phyloP scores from a whole-genome alignment of 2,797 vertebrate species.

The Parambassis ranga region DNA sequence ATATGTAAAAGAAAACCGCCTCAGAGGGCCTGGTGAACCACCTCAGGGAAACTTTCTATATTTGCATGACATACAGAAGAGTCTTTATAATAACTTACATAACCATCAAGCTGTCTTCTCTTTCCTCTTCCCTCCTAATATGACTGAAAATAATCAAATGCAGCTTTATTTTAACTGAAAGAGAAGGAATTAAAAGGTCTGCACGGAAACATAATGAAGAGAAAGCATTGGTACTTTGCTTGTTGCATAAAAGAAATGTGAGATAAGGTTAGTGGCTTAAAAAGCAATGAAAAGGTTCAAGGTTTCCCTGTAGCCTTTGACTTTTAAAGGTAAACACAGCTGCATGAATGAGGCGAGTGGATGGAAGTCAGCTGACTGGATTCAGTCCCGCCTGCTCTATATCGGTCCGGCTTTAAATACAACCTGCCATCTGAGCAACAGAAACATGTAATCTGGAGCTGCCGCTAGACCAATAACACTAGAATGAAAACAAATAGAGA shows the following conservation, averaged over 20 bases:
- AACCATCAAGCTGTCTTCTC: not conserved
- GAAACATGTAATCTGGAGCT: constrained; percentile 62
- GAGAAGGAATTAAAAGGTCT: not conserved
- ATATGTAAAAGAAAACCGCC: constrained; percentile 8
- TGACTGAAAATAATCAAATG: not conserved
- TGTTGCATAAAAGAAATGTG: not conserved
- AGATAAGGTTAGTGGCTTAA: not conserved
- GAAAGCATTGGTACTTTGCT: no score
- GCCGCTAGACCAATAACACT: constrained; percentile 41
- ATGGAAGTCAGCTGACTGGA: constrained; percentile 40
- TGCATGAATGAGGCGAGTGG: constrained; percentile 25
- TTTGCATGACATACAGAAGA: constrained; percentile 8
- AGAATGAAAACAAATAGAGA: constrained; percentile 55
- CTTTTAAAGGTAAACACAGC: constrained; percentile 42
- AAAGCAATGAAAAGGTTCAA: not conserved
- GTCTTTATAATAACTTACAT: not conserved
- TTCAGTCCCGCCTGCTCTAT: constrained; percentile 50
- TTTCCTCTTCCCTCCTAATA: not conserved
- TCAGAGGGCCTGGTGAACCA: not conserved
- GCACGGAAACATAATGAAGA: no score
- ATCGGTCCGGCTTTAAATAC: constrained; percentile 61
- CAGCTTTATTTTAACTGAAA: not conserved
- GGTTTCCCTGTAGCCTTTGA: not conserved
- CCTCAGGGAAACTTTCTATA: constrained; percentile 8
- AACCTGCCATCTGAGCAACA: constrained; percentile 57